Conservation (phyloP, 2,113 vertebrate species). For the Datnioides undecimradiatus region DNA sequence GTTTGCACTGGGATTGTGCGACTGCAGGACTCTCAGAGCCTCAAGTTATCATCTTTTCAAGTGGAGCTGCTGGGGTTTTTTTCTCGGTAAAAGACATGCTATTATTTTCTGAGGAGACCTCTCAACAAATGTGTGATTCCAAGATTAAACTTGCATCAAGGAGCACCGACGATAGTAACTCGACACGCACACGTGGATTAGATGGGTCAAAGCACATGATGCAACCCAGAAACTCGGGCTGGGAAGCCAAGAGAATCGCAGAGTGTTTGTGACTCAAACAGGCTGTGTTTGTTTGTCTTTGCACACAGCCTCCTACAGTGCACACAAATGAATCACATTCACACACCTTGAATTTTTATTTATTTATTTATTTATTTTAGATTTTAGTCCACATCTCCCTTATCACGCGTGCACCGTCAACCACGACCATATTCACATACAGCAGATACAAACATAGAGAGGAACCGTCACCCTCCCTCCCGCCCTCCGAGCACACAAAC, state of each 20-base stretch:
- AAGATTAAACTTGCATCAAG: conserved; percentile 12
- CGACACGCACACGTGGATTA: not conserved
- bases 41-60: not conserved
- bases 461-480: not conserved
- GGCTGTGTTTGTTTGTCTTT: not conserved
- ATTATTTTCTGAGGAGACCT: not conserved
- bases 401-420: not conserved
- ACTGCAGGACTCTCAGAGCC: not conserved
- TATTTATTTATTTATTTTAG: too few species aligned
- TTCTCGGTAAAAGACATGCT: not conserved
- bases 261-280: not conserved
- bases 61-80: not conserved
- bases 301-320: not conserved
- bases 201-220: not conserved
- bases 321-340: not conserved
- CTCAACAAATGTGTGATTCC: not conserved
- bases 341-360: not conserved
- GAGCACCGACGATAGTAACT: not conserved
- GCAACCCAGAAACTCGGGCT: not conserved
- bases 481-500: not conserved
- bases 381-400: not conserved
- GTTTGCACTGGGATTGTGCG: not conserved
- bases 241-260: not conserved
- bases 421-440: not conserved
- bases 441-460: not conserved